These are phyloP conservation scores for Gymnoscopelus braueri DNA, from an alignment of 2,797 vertebrate species.

Conservation along the genomic window DNA sequence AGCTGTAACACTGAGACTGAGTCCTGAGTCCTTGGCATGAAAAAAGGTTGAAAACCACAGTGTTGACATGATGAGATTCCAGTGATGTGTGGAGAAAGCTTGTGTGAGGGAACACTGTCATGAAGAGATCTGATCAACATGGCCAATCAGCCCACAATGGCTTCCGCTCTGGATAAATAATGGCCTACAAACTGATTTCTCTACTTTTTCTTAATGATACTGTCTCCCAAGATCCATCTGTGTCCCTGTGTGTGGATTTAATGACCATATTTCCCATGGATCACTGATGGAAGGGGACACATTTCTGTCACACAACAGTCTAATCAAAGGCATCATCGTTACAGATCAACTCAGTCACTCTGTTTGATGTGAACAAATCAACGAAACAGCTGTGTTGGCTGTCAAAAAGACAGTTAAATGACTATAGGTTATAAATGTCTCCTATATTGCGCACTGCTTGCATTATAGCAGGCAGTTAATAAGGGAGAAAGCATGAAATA, in stretches of 20 bases:
- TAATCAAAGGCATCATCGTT: constrained; percentile 47
- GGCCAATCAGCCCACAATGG: constrained; percentile 50
- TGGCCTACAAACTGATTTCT: constrained; percentile 71
- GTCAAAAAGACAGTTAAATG: constrained; percentile 4
- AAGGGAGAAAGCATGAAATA: constrained; percentile 11
- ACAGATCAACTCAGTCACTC: constrained; percentile 47
- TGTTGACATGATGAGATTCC: constrained; percentile 16
- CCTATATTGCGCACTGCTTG: background rate
- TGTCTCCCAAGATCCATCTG: constrained; percentile 76
- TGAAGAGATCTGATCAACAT: constrained; percentile 37
- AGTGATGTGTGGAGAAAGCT: constrained; percentile 38
- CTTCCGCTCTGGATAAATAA: constrained; percentile 63
- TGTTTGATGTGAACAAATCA: constrained; percentile 24
- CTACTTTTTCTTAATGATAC: constrained; percentile 68
- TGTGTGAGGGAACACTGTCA: constrained; percentile 38
- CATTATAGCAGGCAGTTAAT: constrained; percentile 17
- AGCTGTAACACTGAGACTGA: no score
- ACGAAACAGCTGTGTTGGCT: background rate
- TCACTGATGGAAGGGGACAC: constrained; percentile 30
- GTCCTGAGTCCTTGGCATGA: no score
- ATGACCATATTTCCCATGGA: constrained; percentile 64
- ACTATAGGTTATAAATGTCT: background rate
- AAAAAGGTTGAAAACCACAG: constrained; percentile 15
- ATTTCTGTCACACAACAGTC: constrained; percentile 36
- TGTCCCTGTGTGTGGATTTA: constrained; percentile 56